phyloP scores from a whole-genome alignment of 2,888 invertebrate genomes.

The Rapana venosa region DNA sequence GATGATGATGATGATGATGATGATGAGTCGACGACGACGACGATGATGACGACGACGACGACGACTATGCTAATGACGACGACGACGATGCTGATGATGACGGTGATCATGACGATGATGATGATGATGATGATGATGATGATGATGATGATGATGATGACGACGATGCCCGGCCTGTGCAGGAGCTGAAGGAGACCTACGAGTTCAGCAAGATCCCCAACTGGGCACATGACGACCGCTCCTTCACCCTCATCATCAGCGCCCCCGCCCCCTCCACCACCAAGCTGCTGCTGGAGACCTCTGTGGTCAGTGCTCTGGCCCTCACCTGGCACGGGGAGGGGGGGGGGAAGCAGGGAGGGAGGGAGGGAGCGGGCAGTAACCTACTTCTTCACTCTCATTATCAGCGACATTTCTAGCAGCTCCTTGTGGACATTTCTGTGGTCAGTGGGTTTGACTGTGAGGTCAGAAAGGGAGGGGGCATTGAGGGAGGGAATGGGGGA shows the following conservation, averaged over 20 bases:
- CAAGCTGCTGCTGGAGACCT: conserved; percentile 66
- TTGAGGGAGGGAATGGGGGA: too few species aligned
- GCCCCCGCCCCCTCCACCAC: conserved; percentile 57
- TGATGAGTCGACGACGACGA: not conserved
- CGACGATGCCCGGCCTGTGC: conserved; percentile 1
- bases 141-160: not conserved
- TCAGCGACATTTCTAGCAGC: too few species aligned
- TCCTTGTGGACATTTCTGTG: too few species aligned
- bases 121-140: not conserved
- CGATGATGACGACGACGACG: too few species aligned
- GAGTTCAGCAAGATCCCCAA: conserved; percentile 68
- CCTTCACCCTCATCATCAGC: conserved; percentile 69
- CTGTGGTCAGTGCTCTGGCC: conserved; percentile 61
- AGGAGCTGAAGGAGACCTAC: conserved; percentile 64
- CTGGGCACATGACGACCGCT: conserved; percentile 70
- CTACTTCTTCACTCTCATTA: too few species aligned
- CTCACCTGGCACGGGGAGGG: not conserved
- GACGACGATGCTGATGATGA: not conserved
- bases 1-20: not conserved
- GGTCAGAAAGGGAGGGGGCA: too few species aligned
- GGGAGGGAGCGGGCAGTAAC: too few species aligned
- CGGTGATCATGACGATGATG: not conserved
- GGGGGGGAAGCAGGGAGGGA: too few species aligned
- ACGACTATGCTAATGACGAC: not conserved
- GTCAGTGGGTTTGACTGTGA: too few species aligned